phyloP scores from a whole-genome alignment of 2,888 invertebrate genomes.

The Caradrina kadenii region DNA sequence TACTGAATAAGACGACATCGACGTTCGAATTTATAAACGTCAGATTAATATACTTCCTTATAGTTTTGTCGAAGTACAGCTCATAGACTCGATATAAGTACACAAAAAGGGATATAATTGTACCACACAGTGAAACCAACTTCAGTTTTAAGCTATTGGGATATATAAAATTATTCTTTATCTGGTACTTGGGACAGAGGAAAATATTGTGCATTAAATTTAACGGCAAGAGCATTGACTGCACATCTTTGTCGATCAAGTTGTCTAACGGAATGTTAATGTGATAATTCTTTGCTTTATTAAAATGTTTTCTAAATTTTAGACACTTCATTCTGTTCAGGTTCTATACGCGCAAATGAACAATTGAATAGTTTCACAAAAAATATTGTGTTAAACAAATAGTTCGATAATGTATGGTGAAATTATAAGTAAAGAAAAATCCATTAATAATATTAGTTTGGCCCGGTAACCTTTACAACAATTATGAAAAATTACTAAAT shows the following conservation, averaged over 20 bases:
- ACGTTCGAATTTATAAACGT: slow-evolving; percentile 4
- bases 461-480: background rate
- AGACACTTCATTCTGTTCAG: slow-evolving; percentile 3
- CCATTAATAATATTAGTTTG: slow-evolving; percentile 12
- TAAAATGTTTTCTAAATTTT: background rate
- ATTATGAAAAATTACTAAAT: background rate
- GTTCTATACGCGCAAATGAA: background rate
- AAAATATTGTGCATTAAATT: slow-evolving; percentile 17
- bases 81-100: slow-evolving; percentile 4
- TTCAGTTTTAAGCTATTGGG: slow-evolving; percentile 1
- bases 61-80: slow-evolving; percentile 3
- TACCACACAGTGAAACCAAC: slow-evolving; percentile 1
- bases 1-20: slow-evolving; percentile 9
- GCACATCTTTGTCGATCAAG: slow-evolving; percentile 33
- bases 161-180: slow-evolving; percentile 8
- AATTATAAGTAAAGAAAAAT: slow-evolving; percentile 8
- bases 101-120: background rate
- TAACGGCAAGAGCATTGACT: slow-evolving; percentile 23
- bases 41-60: slow-evolving; percentile 3
- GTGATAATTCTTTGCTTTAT: background rate
- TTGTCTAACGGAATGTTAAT: background rate
- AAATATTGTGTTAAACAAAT: slow-evolving; percentile 3
- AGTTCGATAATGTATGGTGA: background rate
- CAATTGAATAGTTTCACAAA: background rate
- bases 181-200: slow-evolving; percentile 12